phyloP scores from a whole-genome alignment of 2,113 vertebrate genomes.

The Cololabis saira region DNA sequence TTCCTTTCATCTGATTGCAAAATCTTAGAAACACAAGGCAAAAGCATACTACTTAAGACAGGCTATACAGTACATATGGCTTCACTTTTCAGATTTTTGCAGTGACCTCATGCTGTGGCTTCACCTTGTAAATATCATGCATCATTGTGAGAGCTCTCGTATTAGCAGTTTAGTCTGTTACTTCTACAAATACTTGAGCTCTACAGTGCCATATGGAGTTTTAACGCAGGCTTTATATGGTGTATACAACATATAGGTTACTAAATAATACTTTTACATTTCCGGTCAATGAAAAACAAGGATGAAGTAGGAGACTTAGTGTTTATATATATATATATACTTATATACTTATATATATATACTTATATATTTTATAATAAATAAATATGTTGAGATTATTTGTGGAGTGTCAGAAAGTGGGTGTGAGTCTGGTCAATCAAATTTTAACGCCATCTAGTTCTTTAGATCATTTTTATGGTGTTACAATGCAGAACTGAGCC shows the following conservation, averaged over 20 bases:
- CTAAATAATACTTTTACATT: neutral
- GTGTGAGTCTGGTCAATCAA: conserved; percentile 19
- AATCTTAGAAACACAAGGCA: conserved; percentile 38
- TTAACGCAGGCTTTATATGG: neutral
- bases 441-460: conserved; percentile 23
- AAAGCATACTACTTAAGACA: conserved; percentile 17
- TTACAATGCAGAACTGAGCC: conserved; percentile 38
- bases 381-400: neutral
- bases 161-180: neutral
- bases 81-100: conserved; percentile 51
- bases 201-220: neutral
- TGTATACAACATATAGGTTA: neutral
- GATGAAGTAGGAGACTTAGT: too few relatives aligned
- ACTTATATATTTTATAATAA: too few relatives aligned
- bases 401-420: conserved; percentile 15
- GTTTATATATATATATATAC: too few relatives aligned
- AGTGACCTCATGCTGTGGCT: conserved; percentile 46
- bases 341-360: too few relatives aligned
- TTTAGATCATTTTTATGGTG: conserved; percentile 45
- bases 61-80: conserved; percentile 40
- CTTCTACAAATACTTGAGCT: conserved; percentile 1
- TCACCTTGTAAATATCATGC: conserved; percentile 18
- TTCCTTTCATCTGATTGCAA: conserved; percentile 49
- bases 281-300: too few relatives aligned
- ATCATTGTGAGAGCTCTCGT: neutral